Evolutionary conservation across 2,888 invertebrate species (phyloP), one percentile per base, ranked within the genome.

Genomic region (Molanna angustata): DNA sequence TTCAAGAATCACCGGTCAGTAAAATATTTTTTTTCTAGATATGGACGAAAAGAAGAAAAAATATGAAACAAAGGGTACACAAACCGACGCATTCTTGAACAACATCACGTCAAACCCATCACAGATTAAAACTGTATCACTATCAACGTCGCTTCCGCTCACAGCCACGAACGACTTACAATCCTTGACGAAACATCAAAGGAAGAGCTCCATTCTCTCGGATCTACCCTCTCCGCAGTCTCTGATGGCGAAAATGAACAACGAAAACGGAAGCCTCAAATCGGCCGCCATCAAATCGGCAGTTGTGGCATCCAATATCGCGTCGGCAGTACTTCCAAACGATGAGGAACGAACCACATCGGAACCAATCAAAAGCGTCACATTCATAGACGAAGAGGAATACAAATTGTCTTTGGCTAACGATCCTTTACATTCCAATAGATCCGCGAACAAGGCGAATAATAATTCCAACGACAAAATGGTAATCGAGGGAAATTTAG

Each of bases 161-260:
- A 46, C 45, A 4, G 31, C 40, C 2, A 27, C 40, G 13, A 39
- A 35, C 21, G 55, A 55, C 45, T 20, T 52, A 7, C 42, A 45
- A 19, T n/a, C 45, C n/a, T 21, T 45, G 11, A 35, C 32, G 7
- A 52, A 44, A 17, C 53, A 56, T 33, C 55, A 58, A 14, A 49
- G 55, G 21, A 53, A 50, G 19, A 54, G 49, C 16, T 56, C 53
- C n/a, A 47, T 33, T 14, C 27, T 54, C 14, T 40, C 52, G 6
- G 58, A 56, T 6, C 37, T 53, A 9, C 55, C 55, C 1, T 53
- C 55, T 2, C 55, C 58, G 9, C 58, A 58, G 39, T 53, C 55
- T 2, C 52, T 55, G 20, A 52, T 58, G 18, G 54, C 52, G 4
- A 58, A 52, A 41, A 20, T 54, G 22, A 55, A 51, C 20, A 58